Evolutionary conservation across 2,113 vertebrate genomes (phyloP).

Genomic region (Clarias magur): DNA sequence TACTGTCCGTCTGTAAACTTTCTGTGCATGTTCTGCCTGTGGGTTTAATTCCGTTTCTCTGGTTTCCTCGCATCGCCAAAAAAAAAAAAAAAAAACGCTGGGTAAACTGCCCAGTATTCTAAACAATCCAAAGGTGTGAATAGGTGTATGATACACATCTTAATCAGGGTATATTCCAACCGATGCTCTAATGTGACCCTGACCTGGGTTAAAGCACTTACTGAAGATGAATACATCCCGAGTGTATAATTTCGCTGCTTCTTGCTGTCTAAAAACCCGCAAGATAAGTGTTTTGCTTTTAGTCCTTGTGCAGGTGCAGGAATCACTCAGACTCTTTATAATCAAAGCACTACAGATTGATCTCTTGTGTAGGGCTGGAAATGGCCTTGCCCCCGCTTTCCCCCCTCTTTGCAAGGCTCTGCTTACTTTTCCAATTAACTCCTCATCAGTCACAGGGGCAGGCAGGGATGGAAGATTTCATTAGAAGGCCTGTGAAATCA

Average conservation of each 20-base stretch:
- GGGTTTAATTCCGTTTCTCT: neutral
- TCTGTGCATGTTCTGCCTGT: neutral
- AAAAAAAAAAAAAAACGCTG: neutral
- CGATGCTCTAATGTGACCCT: neutral
- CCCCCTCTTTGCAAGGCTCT: slow-evolving; percentile 29
- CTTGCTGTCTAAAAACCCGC: neutral
- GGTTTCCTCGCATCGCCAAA: neutral
- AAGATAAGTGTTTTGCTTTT: neutral
- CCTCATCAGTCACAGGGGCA: slow-evolving; percentile 54
- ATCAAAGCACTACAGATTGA: slow-evolving; percentile 43
- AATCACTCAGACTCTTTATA: slow-evolving; percentile 26
- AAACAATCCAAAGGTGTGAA: neutral
- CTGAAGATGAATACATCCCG: neutral
- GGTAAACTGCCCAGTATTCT: neutral
- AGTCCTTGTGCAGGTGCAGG: slow-evolving; percentile 1
- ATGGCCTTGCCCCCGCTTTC: slow-evolving; percentile 15
- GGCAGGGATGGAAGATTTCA: slow-evolving; percentile 69
- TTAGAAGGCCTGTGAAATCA: slow-evolving; percentile 67
- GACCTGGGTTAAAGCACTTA: neutral
- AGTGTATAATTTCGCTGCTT: neutral
- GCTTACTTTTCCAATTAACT: slow-evolving; percentile 59
- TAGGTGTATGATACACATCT: neutral
- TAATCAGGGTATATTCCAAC: neutral
- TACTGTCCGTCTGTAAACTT: neutral
- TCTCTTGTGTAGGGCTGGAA: slow-evolving; percentile 31